Conservation (phyloP, 2,797 vertebrate species). For the Anolis apletophallus region DNA sequence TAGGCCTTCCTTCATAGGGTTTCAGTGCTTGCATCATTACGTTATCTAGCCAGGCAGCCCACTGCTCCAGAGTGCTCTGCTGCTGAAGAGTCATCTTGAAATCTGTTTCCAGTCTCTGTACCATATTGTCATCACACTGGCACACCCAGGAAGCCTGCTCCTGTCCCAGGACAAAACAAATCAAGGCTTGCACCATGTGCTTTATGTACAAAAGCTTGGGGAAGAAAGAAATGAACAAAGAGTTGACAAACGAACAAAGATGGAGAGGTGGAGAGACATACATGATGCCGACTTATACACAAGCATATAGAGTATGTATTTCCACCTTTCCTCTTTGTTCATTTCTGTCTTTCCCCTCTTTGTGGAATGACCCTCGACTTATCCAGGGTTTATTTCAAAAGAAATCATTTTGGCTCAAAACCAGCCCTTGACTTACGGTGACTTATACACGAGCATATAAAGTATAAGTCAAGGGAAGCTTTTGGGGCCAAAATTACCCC, state of each 20-base stretch:
- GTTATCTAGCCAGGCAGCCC: constrained; percentile 86
- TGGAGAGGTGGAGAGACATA: background rate
- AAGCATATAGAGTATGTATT: too few relatives aligned
- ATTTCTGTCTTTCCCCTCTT: too few relatives aligned
- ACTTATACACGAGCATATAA: too few relatives aligned
- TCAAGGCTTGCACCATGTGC: background rate
- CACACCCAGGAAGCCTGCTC: constrained; percentile 89
- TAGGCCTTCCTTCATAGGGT: constrained; percentile 85
- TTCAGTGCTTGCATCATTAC: constrained; percentile 85
- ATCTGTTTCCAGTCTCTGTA: constrained; percentile 85
- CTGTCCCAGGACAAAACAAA: constrained; percentile 70
- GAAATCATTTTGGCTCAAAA: too few relatives aligned
- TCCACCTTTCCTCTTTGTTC: too few relatives aligned
- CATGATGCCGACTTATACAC: too few relatives aligned
- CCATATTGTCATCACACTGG: constrained; percentile 87
- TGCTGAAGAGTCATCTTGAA: constrained; percentile 88
- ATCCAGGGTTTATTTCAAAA: too few relatives aligned
- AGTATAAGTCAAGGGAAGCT: too few relatives aligned
- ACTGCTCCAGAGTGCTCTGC: constrained; percentile 87
- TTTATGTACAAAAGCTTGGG: background rate
- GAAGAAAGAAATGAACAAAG: background rate
- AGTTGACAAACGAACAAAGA: background rate
- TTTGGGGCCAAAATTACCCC: too few relatives aligned
- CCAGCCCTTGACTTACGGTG: too few relatives aligned
- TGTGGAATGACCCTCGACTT: too few relatives aligned